phyloP scores from a whole-genome alignment of 2,113 vertebrate species.

The Sceloporus tristichus region DNA sequence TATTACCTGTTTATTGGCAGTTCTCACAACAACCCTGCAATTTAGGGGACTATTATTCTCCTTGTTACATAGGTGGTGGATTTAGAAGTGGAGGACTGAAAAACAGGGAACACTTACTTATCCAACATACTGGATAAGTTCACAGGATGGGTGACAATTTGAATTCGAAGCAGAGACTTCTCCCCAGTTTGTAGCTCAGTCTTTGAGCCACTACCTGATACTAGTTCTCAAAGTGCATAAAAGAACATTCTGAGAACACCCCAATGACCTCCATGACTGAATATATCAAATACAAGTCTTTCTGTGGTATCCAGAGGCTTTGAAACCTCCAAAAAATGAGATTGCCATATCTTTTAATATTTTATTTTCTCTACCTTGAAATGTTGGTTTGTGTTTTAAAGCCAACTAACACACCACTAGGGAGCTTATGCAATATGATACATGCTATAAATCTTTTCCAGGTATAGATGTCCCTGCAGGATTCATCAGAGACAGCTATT shows the following conservation, averaged over 20 bases:
- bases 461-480: constrained; percentile 81
- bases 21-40: background rate
- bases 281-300: constrained; percentile 13
- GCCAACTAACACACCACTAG: constrained; percentile 34
- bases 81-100: background rate
- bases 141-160: background rate
- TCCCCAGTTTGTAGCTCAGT: background rate
- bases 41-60: background rate
- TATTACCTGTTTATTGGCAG: no score
- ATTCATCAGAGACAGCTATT: constrained; percentile 88
- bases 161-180: no score
- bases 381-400: constrained; percentile 14
- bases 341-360: constrained; percentile 55
- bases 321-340: constrained; percentile 38
- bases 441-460: constrained; percentile 80
- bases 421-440: constrained; percentile 76
- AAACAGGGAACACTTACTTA: background rate
- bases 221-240: background rate
- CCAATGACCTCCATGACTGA: background rate
- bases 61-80: no score
- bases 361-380: constrained; percentile 45
- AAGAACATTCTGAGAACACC: background rate
- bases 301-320: background rate
- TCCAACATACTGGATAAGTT: background rate
- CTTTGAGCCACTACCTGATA: background rate